Conservation (phyloP, 2,888 invertebrate genomes). For the Drosophila fulvimacula region DNA sequence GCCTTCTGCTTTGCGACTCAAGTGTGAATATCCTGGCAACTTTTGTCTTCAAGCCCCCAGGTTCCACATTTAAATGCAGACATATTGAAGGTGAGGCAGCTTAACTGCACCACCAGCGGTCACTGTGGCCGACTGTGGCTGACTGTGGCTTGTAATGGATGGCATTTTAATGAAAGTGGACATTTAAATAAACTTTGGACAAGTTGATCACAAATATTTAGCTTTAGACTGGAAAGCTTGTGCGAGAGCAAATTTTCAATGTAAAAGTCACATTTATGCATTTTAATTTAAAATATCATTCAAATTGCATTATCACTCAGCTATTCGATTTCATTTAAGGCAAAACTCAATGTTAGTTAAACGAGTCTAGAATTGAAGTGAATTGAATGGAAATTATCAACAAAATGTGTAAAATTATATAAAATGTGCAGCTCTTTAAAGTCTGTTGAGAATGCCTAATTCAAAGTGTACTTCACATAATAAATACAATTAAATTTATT, state of each 20-base stretch:
- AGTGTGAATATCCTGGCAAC: slow-evolving; percentile 15
- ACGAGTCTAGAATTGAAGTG: too few species aligned
- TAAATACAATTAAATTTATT: not conserved
- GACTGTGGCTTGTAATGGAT: not conserved
- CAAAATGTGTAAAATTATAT: not conserved
- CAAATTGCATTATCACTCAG: too few species aligned
- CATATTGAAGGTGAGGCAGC: slow-evolving; percentile 25
- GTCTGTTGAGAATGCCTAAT: too few species aligned
- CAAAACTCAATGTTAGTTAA: too few species aligned
- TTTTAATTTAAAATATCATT: too few species aligned
- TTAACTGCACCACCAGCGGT: slow-evolving; percentile 11
- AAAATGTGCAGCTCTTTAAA: too few species aligned
- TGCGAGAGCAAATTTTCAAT: too few species aligned
- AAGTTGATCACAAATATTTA: not conserved
- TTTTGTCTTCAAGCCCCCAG: not conserved
- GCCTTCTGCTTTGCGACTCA: slow-evolving; percentile 23
- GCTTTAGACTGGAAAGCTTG: not conserved
- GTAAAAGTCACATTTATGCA: too few species aligned
- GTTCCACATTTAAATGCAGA: slow-evolving; percentile 29
- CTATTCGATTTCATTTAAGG: too few species aligned
- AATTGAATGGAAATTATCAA: too few species aligned
- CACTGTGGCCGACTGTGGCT: slow-evolving; percentile 1
- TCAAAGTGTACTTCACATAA: not conserved
- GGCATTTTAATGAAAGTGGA: not conserved
- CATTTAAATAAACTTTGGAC: too few species aligned